Percentiles rank a stretch among this genome's conserved stretches.
phyloP scores from a whole-genome alignment of 2,797 vertebrate genomes.

The Decapterus maruadsi region DNA sequence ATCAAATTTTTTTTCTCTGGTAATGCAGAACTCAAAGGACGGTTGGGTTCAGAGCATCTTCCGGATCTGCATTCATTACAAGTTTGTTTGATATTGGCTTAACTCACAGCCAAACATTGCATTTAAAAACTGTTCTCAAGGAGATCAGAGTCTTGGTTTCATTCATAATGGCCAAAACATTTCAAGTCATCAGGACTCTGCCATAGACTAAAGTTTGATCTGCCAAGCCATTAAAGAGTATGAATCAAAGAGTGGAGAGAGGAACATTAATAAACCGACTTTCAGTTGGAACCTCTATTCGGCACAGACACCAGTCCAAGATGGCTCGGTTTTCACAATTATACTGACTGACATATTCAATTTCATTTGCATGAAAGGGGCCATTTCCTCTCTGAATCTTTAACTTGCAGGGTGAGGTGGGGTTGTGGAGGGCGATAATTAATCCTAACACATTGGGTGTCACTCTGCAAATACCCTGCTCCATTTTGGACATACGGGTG shows the following conservation, averaged over 20 bases:
- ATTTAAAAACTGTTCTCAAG: conserved; percentile 60
- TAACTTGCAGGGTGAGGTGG: conserved; percentile 77
- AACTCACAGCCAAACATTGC: conserved; percentile 61
- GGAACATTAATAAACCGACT: conserved; percentile 75
- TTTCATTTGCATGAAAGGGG: conserved; percentile 85
- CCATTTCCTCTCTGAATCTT: conserved; percentile 83
- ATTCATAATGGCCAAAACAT: conserved; percentile 68
- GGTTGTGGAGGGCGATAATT: conserved; percentile 81
- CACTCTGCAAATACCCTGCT: conserved; percentile 78
- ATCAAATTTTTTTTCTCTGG: conserved; percentile 1
- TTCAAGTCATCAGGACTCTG: conserved; percentile 64
- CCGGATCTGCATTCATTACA: conserved; percentile 60
- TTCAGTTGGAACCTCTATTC: conserved; percentile 68
- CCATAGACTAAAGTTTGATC: conserved; percentile 72
- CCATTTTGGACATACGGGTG: conserved; percentile 65
- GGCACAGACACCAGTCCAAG: conserved; percentile 67
- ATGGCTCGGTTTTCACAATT: conserved; percentile 80
- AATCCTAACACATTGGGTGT: conserved; percentile 82
- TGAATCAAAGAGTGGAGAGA: conserved; percentile 72
- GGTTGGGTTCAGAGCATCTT: conserved; percentile 34
- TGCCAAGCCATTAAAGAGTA: conserved; percentile 70
- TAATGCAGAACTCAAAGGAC: conserved; percentile 4
- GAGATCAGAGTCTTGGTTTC: conserved; percentile 53
- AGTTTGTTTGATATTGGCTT: conserved; percentile 72
- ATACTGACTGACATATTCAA: conserved; percentile 86